Conservation (phyloP, 2,113 vertebrate species). For the Stomatorhinus ivindoensis region DNA sequence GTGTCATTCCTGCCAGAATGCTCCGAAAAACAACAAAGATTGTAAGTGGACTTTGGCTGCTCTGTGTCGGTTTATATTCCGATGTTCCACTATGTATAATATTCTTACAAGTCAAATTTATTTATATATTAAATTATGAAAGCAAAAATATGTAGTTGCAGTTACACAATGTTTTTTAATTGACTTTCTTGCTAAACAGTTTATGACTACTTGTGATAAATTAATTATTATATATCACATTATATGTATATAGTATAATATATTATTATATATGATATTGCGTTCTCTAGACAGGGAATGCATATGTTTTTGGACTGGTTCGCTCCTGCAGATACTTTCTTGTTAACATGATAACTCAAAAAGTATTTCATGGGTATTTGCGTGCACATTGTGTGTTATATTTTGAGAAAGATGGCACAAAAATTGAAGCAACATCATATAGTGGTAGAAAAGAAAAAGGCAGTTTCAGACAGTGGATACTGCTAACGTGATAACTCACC, state of each 20-base stretch:
- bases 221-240: neutral
- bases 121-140: neutral
- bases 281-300: neutral
- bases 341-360: neutral
- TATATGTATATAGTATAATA: neutral
- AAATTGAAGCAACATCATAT: neutral
- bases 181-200: neutral
- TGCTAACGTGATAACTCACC: neutral
- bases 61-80: neutral
- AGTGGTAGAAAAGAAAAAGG: neutral
- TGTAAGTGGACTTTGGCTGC: conserved; percentile 66
- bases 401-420: neutral
- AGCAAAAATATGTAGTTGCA: neutral
- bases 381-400: neutral
- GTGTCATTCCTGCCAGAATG: conserved; percentile 88
- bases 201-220: neutral
- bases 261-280: neutral
- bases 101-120: neutral
- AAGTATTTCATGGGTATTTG: neutral
- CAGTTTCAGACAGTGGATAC: neutral
- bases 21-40: conserved; percentile 87
- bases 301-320: no score
- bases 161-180: neutral
- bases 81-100: neutral
- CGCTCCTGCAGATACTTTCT: neutral